Evolutionary conservation across 1,140 invertebrate genomes (phyloP).

Genomic region (Drosophila jambulina): DNA sequence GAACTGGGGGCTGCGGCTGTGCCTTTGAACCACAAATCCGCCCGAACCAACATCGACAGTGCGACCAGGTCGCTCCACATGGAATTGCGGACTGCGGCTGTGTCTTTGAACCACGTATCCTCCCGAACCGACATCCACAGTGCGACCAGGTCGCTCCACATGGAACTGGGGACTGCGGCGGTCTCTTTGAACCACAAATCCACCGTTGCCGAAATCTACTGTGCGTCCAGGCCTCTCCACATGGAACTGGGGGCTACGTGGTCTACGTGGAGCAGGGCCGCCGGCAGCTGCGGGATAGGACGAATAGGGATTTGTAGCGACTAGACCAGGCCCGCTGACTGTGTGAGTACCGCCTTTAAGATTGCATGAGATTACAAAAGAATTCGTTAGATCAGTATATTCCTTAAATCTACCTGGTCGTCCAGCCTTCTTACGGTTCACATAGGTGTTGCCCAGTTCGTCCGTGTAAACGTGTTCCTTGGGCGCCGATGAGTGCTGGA

Average conservation of each 20-base stretch:
- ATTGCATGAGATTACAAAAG: not conserved
- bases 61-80: slow-evolving; percentile 24
- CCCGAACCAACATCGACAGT: slow-evolving; percentile 12
- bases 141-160: slow-evolving; percentile 24
- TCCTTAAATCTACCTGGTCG: slow-evolving; percentile 2
- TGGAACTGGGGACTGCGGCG: slow-evolving; percentile 18
- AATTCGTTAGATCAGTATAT: not conserved
- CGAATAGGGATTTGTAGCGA: slow-evolving; percentile 1
- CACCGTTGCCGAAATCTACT: slow-evolving; percentile 14
- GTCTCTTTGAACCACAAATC: slow-evolving; percentile 11
- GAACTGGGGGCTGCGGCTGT: slow-evolving; percentile 5
- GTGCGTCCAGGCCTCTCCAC: slow-evolving; percentile 28
- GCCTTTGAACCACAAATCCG: slow-evolving; percentile 14
- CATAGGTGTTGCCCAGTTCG: slow-evolving; percentile 46
- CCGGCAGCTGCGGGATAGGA: not conserved
- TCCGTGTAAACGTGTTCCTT: slow-evolving; percentile 47
- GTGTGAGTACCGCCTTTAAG: slow-evolving; percentile 11
- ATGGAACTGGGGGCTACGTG: slow-evolving; percentile 20
- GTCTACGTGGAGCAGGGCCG: not conserved
- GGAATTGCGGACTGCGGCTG: slow-evolving; percentile 5
- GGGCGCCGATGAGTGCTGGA: slow-evolving; percentile 29
- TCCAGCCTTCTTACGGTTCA: slow-evolving; percentile 8
- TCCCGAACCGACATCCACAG: slow-evolving; percentile 13
- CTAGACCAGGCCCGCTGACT: slow-evolving; percentile 29
- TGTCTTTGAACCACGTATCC: slow-evolving; percentile 13